Evolutionary conservation across 2,113 vertebrate species (phyloP).

Genomic region (Tragelaphus buxtoni): DNA sequence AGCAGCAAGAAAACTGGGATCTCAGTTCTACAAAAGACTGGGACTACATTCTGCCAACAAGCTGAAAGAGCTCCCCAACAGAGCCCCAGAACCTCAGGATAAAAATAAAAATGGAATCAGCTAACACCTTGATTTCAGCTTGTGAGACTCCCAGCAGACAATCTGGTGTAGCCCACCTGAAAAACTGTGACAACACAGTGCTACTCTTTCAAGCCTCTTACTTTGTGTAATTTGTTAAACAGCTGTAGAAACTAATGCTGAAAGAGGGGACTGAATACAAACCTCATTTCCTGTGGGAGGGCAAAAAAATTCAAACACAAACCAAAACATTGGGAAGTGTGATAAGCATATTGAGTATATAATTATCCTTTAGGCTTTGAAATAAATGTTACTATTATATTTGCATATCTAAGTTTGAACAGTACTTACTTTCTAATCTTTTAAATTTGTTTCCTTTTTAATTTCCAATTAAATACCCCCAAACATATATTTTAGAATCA

Average conservation of each 20-base stretch:
- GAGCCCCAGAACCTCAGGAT: neutral
- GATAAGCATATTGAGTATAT: neutral
- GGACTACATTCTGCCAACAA: neutral
- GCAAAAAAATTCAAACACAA: neutral
- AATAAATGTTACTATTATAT: neutral
- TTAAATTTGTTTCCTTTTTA: neutral
- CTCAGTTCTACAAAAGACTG: neutral
- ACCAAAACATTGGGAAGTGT: neutral
- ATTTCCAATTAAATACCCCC: neutral
- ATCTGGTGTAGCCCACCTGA: fast-evolving
- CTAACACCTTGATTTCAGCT: neutral
- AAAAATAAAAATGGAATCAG: neutral
- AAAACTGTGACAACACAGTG: neutral
- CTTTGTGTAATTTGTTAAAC: neutral
- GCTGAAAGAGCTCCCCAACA: neutral
- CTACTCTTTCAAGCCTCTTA: neutral
- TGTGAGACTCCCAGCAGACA: neutral
- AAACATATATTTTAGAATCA: neutral
- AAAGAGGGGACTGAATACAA: neutral
- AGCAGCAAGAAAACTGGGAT: too few relatives aligned
- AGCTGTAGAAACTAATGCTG: neutral
- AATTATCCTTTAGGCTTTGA: neutral
- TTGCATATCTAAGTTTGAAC: neutral
- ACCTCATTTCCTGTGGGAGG: neutral
- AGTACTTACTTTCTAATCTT: neutral